Evolutionary conservation across 2,888 invertebrate species (phyloP).

Genomic region (Diogma glabrata): DNA sequence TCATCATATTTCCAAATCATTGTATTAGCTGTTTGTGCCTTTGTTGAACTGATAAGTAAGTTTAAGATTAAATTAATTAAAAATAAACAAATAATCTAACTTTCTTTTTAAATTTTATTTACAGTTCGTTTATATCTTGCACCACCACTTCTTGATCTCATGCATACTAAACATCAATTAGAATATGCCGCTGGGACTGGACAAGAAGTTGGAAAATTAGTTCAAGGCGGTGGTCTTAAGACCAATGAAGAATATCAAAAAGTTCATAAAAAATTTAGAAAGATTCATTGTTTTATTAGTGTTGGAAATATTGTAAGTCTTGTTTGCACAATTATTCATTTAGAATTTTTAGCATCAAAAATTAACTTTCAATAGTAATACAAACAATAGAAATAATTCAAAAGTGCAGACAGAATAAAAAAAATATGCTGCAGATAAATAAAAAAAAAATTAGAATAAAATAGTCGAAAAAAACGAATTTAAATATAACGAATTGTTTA

Average conservation of each 20-base stretch:
- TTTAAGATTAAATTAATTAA: background rate
- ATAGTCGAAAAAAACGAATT: no score
- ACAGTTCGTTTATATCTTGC: constrained; percentile 65
- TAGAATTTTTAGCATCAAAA: constrained; percentile 50
- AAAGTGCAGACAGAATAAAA: no score
- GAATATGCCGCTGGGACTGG: constrained; percentile 68
- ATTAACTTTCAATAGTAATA: constrained; percentile 23
- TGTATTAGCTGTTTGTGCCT: constrained; percentile 29
- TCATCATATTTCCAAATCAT: constrained; percentile 43
- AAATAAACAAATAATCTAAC: constrained; percentile 1
- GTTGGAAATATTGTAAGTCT: constrained; percentile 66
- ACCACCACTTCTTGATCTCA: constrained; percentile 58
- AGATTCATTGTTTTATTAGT: constrained; percentile 65
- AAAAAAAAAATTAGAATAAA: no score
- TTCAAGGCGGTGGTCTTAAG: constrained; percentile 55
- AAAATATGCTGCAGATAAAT: no score
- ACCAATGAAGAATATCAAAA: constrained; percentile 70
- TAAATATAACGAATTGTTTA: no score
- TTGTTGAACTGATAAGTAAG: constrained; percentile 46
- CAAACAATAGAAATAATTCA: no score
- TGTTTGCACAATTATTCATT: constrained; percentile 53
- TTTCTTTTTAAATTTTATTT: background rate
- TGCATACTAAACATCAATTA: constrained; percentile 61
- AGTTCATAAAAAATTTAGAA: constrained; percentile 61
- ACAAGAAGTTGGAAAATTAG: constrained; percentile 61